phyloP scores from a whole-genome alignment of 2,888 invertebrate genomes.

The Phasia obesa region DNA sequence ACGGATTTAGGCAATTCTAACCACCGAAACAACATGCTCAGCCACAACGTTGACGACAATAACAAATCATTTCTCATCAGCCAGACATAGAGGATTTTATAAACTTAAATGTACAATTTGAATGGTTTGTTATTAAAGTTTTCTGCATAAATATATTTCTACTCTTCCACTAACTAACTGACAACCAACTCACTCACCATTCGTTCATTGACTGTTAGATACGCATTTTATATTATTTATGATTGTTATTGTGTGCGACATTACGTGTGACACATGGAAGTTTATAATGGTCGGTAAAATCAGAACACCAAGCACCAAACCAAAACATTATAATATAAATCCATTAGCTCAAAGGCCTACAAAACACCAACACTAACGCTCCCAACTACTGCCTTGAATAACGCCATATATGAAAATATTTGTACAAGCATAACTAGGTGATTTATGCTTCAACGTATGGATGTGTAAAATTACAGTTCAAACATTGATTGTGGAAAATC shows the following conservation, averaged over 20 bases:
- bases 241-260: slow-evolving; percentile 66
- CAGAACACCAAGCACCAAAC: slow-evolving; percentile 56
- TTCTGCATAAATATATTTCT: not conserved
- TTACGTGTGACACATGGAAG: slow-evolving; percentile 68
- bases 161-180: slow-evolving; percentile 1
- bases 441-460: slow-evolving; percentile 13
- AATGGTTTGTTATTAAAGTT: slow-evolving; percentile 54
- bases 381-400: not conserved
- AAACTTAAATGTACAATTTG: slow-evolving; percentile 53
- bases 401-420: slow-evolving; percentile 2
- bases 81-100: slow-evolving; percentile 40
- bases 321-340: slow-evolving; percentile 50
- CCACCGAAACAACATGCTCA: not conserved
- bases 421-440: slow-evolving; percentile 11
- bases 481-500: slow-evolving; percentile 53
- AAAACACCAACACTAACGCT: slow-evolving; percentile 1
- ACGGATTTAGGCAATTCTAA: slow-evolving; percentile 38
- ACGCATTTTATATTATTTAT: slow-evolving; percentile 62
- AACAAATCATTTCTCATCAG: slow-evolving; percentile 60
- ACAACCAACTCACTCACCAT: slow-evolving; percentile 1
- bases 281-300: slow-evolving; percentile 68
- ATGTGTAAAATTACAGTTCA: slow-evolving; percentile 44
- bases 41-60: slow-evolving; percentile 8
- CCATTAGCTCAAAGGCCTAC: slow-evolving; percentile 57
- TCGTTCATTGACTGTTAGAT: slow-evolving; percentile 1